Conservation (phyloP, 2,888 invertebrate species). For the Coecobrya sp. region DNA sequence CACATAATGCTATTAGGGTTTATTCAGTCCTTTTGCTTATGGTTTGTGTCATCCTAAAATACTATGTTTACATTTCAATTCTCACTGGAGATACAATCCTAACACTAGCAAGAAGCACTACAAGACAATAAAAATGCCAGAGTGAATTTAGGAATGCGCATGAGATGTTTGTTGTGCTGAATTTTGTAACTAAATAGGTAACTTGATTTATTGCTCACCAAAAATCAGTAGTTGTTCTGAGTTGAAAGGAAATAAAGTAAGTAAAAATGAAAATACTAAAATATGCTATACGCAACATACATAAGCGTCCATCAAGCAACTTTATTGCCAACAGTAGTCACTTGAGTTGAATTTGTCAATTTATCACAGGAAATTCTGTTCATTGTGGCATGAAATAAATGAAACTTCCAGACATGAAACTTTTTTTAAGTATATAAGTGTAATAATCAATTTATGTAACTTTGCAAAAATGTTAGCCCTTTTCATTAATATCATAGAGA, state of each 20-base stretch:
- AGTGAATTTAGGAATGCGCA: conserved; percentile 23
- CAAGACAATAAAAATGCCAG: conserved; percentile 43
- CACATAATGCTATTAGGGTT: conserved; percentile 4
- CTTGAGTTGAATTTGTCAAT: neutral
- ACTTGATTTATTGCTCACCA: conserved; percentile 32
- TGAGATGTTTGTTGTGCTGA: conserved; percentile 12
- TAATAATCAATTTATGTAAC: no score
- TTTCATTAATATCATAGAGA: no score
- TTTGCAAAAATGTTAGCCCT: no score
- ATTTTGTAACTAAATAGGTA: conserved; percentile 27
- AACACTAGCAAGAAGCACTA: conserved; percentile 6
- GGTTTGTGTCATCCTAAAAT: neutral
- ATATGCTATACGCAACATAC: neutral
- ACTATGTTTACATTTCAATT: conserved; percentile 33
- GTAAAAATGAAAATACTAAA: neutral
- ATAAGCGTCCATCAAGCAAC: neutral
- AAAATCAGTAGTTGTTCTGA: conserved; percentile 16
- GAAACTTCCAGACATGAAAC: no score
- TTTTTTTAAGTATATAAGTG: no score
- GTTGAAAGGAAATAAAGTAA: neutral
- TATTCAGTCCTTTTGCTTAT: neutral
- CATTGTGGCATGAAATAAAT: neutral
- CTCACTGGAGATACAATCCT: neutral
- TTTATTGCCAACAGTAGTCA: neutral
- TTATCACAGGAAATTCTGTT: neutral